These are phyloP conservation scores for Melinaea menophilus DNA, from an alignment of 2,888 invertebrate species.

Conservation along the genomic window DNA sequence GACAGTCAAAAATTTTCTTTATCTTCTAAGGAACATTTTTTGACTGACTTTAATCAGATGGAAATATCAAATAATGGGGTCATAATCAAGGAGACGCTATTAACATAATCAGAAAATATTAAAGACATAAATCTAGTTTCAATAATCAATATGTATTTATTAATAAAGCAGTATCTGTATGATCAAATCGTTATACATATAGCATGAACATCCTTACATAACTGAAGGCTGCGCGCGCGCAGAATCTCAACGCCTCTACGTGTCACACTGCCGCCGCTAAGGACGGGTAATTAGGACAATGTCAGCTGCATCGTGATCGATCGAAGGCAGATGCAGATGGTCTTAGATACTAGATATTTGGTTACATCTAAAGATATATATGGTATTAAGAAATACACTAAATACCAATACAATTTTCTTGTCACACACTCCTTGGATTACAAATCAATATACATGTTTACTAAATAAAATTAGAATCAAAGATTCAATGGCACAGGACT, in stretches of 20 bases:
- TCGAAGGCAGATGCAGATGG: conserved; percentile 14
- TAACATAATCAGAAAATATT: background rate
- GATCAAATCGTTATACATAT: conserved; percentile 3
- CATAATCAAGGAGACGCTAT: background rate
- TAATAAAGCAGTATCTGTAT: background rate
- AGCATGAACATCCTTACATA: conserved; percentile 25
- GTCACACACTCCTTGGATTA: too few species aligned
- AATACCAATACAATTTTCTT: background rate
- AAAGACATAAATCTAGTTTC: background rate
- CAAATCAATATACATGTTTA: too few species aligned
- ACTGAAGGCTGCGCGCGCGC: conserved; percentile 27
- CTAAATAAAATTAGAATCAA: too few species aligned
- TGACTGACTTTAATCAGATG: too few species aligned
- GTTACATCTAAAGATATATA: background rate
- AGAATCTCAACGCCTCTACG: conserved; percentile 37
- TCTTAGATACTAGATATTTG: background rate
- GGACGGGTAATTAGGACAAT: conserved; percentile 55
- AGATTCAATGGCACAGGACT: too few species aligned
- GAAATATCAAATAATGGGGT: too few species aligned
- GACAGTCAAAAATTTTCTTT: too few species aligned
- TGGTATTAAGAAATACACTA: background rate
- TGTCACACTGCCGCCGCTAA: conserved; percentile 60
- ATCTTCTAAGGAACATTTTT: too few species aligned
- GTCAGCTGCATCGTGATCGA: conserved; percentile 46
- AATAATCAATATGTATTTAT: background rate